These are phyloP conservation scores for Gandaritis pyraliata DNA, from an alignment of 2,888 invertebrate species.

Conservation along the genomic window DNA sequence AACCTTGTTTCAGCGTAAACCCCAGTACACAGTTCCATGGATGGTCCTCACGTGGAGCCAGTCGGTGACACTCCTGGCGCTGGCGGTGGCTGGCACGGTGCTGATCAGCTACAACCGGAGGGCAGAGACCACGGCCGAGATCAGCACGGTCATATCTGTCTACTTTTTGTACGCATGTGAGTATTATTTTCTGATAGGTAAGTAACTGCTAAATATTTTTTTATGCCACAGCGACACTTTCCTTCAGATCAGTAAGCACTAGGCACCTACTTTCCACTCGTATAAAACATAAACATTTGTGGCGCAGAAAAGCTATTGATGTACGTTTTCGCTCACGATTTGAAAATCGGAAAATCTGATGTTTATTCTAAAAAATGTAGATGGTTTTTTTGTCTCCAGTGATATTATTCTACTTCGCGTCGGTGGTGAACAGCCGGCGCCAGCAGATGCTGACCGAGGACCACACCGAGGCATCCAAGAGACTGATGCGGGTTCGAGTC, in stretches of 20 bases:
- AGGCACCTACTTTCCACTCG: too few relatives aligned
- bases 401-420: slow-evolving; percentile 60
- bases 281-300: too few relatives aligned
- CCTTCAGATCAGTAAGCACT: too few relatives aligned
- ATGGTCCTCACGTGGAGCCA: slow-evolving; percentile 56
- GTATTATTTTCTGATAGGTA: slow-evolving; percentile 33
- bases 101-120: slow-evolving; percentile 50
- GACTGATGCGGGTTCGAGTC: slow-evolving; percentile 49
- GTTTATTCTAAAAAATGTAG: too few relatives aligned
- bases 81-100: slow-evolving; percentile 56
- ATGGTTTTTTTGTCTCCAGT: slow-evolving; percentile 51
- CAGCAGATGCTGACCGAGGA: slow-evolving; percentile 56
- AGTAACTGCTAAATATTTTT: too few relatives aligned
- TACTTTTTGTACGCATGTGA: slow-evolving; percentile 65
- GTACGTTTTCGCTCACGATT: too few relatives aligned
- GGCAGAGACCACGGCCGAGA: slow-evolving; percentile 49
- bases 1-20: slow-evolving; percentile 56
- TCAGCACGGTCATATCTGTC: slow-evolving; percentile 60
- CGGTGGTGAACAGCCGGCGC: slow-evolving; percentile 65
- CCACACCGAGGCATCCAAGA: slow-evolving; percentile 51
- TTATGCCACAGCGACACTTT: not conserved
- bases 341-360: too few relatives aligned
- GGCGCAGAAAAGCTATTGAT: too few relatives aligned
- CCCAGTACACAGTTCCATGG: slow-evolving; percentile 64
- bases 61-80: slow-evolving; percentile 51